Percentiles rank a stretch among this genome's conserved stretches.
phyloP scores from a whole-genome alignment of 1,140 invertebrate genomes.

The Euura lappo region DNA sequence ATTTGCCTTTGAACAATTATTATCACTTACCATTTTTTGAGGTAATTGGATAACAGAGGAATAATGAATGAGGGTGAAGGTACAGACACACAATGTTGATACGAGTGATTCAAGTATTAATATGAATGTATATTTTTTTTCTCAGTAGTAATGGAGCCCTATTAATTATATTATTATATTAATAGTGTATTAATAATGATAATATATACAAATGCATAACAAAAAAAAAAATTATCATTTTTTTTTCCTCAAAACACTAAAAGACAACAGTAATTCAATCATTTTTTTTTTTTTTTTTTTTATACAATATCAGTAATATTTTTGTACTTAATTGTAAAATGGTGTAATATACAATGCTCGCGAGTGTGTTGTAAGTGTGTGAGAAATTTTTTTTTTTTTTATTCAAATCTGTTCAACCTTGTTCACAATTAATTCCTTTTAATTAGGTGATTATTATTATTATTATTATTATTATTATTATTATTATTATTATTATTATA shows the following conservation, averaged over 20 bases:
- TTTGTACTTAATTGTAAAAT: constrained; percentile 50
- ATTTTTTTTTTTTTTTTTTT: constrained; percentile 8
- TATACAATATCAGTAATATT: constrained; percentile 23
- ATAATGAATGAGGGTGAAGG: background rate
- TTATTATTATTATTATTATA: background rate
- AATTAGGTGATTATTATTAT: background rate
- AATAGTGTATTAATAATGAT: constrained; percentile 58
- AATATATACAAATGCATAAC: constrained; percentile 61
- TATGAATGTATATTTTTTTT: constrained; percentile 58
- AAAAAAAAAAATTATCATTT: constrained; percentile 35
- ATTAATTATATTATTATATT: constrained; percentile 55
- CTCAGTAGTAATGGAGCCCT: constrained; percentile 55
- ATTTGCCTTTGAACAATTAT: too few relatives aligned
- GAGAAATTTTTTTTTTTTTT: background rate
- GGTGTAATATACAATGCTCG: constrained; percentile 41
- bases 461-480: background rate
- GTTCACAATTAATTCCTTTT: too few relatives aligned
- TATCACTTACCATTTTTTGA: too few relatives aligned
- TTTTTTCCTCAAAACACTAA: constrained; percentile 20
- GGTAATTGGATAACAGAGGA: too few relatives aligned
- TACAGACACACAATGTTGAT: background rate
- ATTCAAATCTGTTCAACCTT: background rate
- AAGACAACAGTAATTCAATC: constrained; percentile 30
- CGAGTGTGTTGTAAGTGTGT: background rate
- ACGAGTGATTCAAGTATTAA: constrained; percentile 45